Evolutionary conservation across 2,888 invertebrate genomes (phyloP).

Genomic region (Nemoura dubitans): DNA sequence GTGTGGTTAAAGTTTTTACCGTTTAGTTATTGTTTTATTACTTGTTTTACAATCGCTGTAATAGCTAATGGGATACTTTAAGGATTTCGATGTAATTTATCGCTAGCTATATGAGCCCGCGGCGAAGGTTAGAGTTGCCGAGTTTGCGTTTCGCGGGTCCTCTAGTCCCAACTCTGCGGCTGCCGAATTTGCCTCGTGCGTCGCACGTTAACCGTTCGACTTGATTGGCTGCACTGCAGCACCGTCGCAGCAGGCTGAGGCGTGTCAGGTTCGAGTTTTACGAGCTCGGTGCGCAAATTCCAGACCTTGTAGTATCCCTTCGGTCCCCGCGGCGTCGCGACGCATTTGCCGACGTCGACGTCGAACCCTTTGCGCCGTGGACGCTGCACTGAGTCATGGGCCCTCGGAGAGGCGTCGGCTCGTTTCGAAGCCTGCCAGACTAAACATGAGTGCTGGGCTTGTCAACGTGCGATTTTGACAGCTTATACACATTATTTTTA

Average conservation of each 20-base stretch:
- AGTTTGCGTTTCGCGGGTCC: neutral
- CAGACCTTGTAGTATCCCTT: too few species aligned
- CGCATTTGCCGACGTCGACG: neutral
- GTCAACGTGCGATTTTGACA: neutral
- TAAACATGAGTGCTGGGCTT: neutral
- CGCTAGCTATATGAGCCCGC: neutral
- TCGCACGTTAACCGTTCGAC: too few species aligned
- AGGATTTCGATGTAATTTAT: neutral
- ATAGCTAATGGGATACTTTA: neutral
- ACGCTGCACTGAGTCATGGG: neutral
- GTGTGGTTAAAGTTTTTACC: too few species aligned
- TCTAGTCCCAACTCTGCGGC: neutral
- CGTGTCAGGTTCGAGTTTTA: neutral
- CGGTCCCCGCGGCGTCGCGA: too few species aligned
- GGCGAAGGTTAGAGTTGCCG: neutral
- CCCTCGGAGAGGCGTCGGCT: neutral
- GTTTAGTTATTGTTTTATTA: neutral
- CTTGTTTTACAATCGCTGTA: neutral
- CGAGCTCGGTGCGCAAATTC: neutral
- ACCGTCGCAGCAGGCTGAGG: too few species aligned
- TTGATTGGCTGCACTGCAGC: too few species aligned
- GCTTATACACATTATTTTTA: neutral
- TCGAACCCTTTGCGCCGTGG: neutral
- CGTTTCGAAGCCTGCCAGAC: neutral
- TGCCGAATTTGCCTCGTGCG: too few species aligned